Evolutionary conservation across 2,113 vertebrate genomes (phyloP).

Genomic region (Prochilodus magdalenae): DNA sequence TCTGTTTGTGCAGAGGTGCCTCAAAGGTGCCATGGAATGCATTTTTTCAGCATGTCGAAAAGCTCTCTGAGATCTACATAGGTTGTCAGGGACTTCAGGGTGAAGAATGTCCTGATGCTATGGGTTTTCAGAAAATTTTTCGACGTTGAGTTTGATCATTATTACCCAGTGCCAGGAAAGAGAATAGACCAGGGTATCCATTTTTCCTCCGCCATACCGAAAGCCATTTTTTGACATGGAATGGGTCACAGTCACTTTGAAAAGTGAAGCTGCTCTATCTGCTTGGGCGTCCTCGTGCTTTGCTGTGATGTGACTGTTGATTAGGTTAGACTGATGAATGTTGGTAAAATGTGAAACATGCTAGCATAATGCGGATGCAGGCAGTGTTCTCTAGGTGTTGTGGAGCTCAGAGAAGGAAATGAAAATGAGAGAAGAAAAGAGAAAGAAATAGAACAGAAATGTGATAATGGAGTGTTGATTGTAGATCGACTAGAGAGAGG

Average conservation of each 20-base stretch:
- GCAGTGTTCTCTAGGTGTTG: not conserved
- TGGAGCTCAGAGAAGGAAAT: not conserved
- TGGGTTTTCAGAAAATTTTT: not conserved
- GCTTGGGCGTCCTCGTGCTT: not conserved
- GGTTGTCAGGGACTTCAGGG: too few species aligned
- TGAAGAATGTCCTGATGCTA: too few species aligned
- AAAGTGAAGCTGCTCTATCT: not conserved
- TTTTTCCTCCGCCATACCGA: not conserved
- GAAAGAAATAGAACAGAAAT: slow-evolving; percentile 9
- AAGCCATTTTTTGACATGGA: not conserved
- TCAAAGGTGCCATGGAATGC: too few species aligned
- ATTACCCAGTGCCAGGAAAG: not conserved
- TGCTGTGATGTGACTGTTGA: slow-evolving; percentile 30
- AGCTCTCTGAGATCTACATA: too few species aligned
- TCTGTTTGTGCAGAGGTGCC: too few species aligned
- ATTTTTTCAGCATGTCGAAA: too few species aligned
- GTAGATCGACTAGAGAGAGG: slow-evolving; percentile 24
- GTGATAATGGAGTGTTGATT: slow-evolving; percentile 37
- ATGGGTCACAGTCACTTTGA: not conserved
- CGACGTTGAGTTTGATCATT: not conserved
- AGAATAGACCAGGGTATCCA: not conserved
- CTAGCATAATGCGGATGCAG: slow-evolving; percentile 13
- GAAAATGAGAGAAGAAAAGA: not conserved
- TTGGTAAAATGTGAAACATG: not conserved
- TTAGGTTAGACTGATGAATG: slow-evolving; percentile 17